Conservation (phyloP, 2,888 invertebrate genomes). For the Chironomus riparius region DNA sequence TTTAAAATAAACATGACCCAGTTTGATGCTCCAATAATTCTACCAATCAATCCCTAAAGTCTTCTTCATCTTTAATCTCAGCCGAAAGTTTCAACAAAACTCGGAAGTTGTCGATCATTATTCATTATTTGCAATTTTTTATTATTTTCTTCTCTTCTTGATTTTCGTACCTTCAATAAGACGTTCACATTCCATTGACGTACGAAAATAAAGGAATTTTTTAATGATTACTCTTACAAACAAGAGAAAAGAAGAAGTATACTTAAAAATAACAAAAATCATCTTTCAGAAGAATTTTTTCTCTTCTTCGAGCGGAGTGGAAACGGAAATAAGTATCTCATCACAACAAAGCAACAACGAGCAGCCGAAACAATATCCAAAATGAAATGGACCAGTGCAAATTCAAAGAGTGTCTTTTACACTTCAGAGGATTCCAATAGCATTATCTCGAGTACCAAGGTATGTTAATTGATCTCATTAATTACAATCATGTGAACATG, state of each 20-base stretch:
- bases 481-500: not conserved
- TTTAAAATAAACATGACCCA: too few species aligned
- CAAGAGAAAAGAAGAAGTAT: too few species aligned
- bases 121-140: too few species aligned
- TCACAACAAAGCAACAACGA: not conserved
- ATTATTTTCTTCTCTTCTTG: not conserved
- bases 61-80: too few species aligned
- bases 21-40: not conserved
- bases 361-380: slow-evolving; percentile 38
- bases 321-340: not conserved
- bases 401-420: slow-evolving; percentile 23
- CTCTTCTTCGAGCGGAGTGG: slow-evolving; percentile 1
- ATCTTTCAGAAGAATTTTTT: not conserved
- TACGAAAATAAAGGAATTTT: not conserved
- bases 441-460: not conserved
- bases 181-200: slow-evolving; percentile 20
- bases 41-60: not conserved
- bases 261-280: too few species aligned
- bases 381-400: slow-evolving; percentile 25
- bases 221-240: not conserved
- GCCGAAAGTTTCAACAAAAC: too few species aligned
- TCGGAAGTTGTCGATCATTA: too few species aligned
- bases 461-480: slow-evolving; percentile 5
- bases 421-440: slow-evolving; percentile 10
- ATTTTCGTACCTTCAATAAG: not conserved